Percentiles rank a stretch among this genome's conserved stretches.
Evolutionary conservation across 2,888 invertebrate species (phyloP).

Genomic region (Epistrophella euchroma): DNA sequence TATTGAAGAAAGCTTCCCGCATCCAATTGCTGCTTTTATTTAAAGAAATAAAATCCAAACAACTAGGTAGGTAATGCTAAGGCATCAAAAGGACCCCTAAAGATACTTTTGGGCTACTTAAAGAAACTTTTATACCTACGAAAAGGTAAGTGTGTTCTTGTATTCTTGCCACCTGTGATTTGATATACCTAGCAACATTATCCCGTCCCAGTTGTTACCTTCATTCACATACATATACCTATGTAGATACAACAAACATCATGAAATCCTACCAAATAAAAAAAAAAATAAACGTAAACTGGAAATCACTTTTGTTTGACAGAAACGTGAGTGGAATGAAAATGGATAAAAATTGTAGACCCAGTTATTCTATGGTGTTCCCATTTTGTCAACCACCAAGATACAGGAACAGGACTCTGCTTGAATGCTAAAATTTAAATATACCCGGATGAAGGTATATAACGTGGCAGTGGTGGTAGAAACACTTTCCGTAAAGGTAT

Average conservation of each 20-base stretch:
- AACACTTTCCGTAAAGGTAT: neutral
- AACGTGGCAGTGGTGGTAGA: neutral
- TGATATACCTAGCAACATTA: conserved; percentile 1
- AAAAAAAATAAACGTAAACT: conserved; percentile 15
- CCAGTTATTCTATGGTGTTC: conserved; percentile 22
- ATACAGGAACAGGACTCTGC: conserved; percentile 3
- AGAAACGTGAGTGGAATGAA: conserved; percentile 36
- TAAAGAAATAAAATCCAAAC: conserved; percentile 26
- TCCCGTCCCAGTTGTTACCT: neutral
- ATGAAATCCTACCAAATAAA: conserved; percentile 13
- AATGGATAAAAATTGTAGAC: conserved; percentile 28
- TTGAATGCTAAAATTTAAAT: conserved; percentile 14
- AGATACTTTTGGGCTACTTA: conserved; percentile 23
- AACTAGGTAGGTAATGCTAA: neutral
- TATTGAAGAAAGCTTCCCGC: conserved; percentile 6
- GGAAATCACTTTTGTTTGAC: conserved; percentile 39
- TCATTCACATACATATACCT: neutral
- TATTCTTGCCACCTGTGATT: conserved; percentile 13
- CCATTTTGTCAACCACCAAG: conserved; percentile 32
- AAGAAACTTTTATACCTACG: conserved; percentile 19
- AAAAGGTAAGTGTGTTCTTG: conserved; percentile 8
- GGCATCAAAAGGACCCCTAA: conserved; percentile 8
- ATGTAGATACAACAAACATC: neutral
- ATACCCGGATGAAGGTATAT: too few relatives aligned
- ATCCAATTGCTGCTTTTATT: conserved; percentile 24